These are phyloP conservation scores for Melanostigma gelatinosum DNA, from an alignment of 2,113 vertebrate species.

Conservation along the genomic window DNA sequence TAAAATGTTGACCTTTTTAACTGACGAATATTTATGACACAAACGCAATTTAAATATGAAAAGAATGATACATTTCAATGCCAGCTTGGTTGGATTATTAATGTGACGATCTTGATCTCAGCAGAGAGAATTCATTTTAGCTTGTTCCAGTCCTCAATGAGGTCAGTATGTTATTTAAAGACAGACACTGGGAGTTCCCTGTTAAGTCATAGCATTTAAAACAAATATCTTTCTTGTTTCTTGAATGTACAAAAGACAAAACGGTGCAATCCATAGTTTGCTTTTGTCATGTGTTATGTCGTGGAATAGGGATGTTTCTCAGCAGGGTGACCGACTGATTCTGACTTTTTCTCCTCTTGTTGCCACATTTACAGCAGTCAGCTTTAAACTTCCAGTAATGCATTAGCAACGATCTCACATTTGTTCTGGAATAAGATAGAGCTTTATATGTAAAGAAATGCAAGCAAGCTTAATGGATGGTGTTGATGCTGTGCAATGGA, in stretches of 20 bases:
- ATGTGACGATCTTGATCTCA: neutral
- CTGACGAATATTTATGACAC: neutral
- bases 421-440: neutral
- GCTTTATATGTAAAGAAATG: neutral
- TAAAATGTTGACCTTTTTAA: neutral
- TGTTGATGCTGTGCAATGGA: neutral
- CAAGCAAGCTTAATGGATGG: neutral
- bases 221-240: neutral
- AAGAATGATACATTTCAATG: neutral
- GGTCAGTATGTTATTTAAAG: neutral
- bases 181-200: neutral
- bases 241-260: neutral
- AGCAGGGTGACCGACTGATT: neutral
- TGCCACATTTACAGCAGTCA: constrained; percentile 7
- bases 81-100: neutral
- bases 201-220: neutral
- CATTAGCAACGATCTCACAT: constrained; percentile 11
- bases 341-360: neutral
- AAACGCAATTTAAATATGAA: neutral
- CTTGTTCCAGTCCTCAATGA: neutral
- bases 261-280: neutral
- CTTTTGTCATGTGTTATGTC: neutral
- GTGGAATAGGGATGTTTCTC: neutral
- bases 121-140: neutral
- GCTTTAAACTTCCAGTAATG: constrained; percentile 17